A percentile compares a stretch with the other conserved stretches of the same genome.
These are phyloP conservation scores for Pimephales promelas DNA, from an alignment of 2,113 vertebrate species.

Conservation along the genomic window DNA sequence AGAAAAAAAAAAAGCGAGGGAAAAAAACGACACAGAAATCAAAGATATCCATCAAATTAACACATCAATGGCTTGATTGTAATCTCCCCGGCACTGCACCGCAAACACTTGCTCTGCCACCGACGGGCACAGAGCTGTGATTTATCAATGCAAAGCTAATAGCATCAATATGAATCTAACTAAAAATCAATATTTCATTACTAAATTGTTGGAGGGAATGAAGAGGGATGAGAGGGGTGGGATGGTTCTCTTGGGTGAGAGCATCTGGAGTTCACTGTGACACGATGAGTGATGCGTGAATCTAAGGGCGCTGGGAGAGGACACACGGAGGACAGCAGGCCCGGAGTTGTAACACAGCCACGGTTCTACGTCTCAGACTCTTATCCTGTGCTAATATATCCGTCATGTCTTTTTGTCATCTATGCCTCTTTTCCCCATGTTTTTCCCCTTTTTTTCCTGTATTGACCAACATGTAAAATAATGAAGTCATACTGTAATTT, in stretches of 20 bases:
- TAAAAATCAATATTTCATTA: constrained; percentile 99
- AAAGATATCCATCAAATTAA: constrained; percentile 98
- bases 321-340: constrained; percentile 87
- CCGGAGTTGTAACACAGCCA: constrained; percentile 62
- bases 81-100: constrained; percentile 87
- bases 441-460: constrained; percentile 16
- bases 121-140: constrained; percentile 87
- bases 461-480: not conserved
- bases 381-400: not conserved
- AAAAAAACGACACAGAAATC: constrained; percentile 71
- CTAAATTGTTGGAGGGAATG: constrained; percentile 99
- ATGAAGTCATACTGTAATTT: too few species aligned
- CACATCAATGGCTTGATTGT: constrained; percentile 96
- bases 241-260: constrained; percentile 89
- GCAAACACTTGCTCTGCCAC: constrained; percentile 80
- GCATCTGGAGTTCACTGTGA: constrained; percentile 99
- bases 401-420: not conserved
- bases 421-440: constrained; percentile 17
- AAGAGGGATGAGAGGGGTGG: constrained; percentile 95
- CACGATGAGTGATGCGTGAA: constrained; percentile 90
- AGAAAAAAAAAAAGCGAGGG: constrained; percentile 72
- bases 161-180: constrained; percentile 99
- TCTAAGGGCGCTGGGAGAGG: constrained; percentile 84
- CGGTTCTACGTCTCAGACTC: constrained; percentile 14
- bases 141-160: constrained; percentile 99